Conservation (phyloP, 2,797 vertebrate genomes). For the Spheniscus humboldti region DNA sequence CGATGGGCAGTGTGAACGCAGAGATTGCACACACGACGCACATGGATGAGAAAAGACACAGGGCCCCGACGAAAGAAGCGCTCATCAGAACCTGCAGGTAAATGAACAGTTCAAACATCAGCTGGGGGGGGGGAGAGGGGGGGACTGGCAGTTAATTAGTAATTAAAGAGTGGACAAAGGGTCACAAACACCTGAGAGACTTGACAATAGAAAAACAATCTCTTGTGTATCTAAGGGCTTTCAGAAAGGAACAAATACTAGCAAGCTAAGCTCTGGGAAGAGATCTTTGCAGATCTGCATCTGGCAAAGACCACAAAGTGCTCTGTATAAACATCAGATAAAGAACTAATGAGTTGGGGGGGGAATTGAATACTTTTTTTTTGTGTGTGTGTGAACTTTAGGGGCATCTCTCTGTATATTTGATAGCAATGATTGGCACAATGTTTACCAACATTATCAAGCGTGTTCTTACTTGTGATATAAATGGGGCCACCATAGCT, state of each 20-base stretch:
- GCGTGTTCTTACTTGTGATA: constrained; percentile 82
- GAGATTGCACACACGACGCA: constrained; percentile 81
- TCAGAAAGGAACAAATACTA: background rate
- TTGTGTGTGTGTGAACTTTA: background rate
- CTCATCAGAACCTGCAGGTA: constrained; percentile 85
- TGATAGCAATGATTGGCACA: background rate
- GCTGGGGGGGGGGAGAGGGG: rapidly evolving
- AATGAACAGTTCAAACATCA: background rate
- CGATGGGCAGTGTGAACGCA: constrained; percentile 84
- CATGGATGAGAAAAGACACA: constrained; percentile 82
- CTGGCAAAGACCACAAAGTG: background rate
- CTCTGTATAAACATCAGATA: background rate
- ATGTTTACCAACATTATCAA: background rate
- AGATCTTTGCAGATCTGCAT: background rate
- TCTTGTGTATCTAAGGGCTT: background rate
- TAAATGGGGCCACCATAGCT: constrained; percentile 93
- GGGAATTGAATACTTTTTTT: background rate
- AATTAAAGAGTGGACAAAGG: background rate
- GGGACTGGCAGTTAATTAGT: background rate
- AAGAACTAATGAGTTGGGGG: background rate
- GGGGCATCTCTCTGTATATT: background rate
- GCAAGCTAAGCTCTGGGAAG: background rate
- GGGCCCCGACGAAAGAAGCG: constrained; percentile 79
- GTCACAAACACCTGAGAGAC: background rate
- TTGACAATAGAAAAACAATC: background rate